A percentile compares a stretch with the other conserved stretches of the same genome.
Conservation (phyloP, 2,888 invertebrate genomes). For the Macaria liturata region DNA sequence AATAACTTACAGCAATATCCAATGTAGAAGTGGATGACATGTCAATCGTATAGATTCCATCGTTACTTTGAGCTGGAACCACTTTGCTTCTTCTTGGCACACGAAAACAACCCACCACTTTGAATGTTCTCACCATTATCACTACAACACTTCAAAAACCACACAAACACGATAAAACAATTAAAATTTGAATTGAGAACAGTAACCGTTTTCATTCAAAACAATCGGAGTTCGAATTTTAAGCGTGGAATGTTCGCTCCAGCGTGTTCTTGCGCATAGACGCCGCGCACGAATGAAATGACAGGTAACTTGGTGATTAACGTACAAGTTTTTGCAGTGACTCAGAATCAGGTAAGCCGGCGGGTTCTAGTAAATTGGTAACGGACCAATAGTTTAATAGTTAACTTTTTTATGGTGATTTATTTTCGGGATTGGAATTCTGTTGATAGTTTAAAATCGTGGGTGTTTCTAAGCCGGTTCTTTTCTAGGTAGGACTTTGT, state of each 20-base stretch:
- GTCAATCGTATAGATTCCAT: conserved; percentile 68
- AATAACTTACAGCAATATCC: conserved; percentile 66
- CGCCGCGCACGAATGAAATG: conserved; percentile 36
- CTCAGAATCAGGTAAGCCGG: conserved; percentile 29
- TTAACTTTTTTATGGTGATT: conserved; percentile 6
- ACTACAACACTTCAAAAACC: conserved; percentile 13
- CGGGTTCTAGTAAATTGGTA: conserved; percentile 3
- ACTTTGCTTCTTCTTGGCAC: conserved; percentile 69
- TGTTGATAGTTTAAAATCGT: neutral
- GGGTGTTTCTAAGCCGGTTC: neutral
- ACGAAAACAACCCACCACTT: conserved; percentile 65
- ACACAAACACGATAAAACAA: conserved; percentile 2
- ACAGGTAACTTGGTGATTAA: conserved; percentile 28
- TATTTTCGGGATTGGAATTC: conserved; percentile 5
- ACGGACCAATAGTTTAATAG: neutral
- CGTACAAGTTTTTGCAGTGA: conserved; percentile 30
- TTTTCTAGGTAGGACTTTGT: conserved; percentile 3
- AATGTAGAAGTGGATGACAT: conserved; percentile 70
- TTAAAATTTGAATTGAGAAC: neutral
- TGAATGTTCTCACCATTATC: conserved; percentile 68
- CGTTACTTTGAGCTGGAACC: conserved; percentile 57
- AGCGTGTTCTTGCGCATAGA: conserved; percentile 57
- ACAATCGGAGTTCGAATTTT: conserved; percentile 6
- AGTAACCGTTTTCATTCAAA: conserved; percentile 34
- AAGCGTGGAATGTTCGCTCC: conserved; percentile 16